Base-by-base conservation (phyloP, 2,888 invertebrate species). In the Sthenelais limicola region DNA sequence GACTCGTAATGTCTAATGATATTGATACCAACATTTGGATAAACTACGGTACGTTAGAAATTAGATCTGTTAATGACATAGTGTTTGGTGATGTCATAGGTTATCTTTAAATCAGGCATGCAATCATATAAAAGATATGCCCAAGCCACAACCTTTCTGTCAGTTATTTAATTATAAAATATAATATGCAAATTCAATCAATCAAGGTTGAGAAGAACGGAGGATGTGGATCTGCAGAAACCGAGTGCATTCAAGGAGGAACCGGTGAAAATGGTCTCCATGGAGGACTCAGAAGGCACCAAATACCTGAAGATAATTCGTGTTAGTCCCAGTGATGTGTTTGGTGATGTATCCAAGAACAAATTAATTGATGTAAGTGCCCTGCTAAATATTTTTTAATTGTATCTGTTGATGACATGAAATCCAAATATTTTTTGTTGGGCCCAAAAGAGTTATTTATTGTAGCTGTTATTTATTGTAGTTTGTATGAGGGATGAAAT, bases 151-250 rank as follows among this genome's bases (percentile, higher is more conserved):
- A n/a, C n/a, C n/a, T n/a, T n/a, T 15, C 15, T 18, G 26, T 54
- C 21, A 54, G 26, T 12, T 15, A 24, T 15, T 15, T 18, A 54
- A 43, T 18, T 43, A 18, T 12, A 43, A 12, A 43, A 43, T 43
- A n/a, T n/a, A n/a, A n/a, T n/a, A n/a, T n/a, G n/a, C n/a, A n/a
- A n/a, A n/a, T n/a, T n/a, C n/a, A n/a, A n/a, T n/a, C n/a, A n/a
- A n/a, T n/a, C n/a, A n/a, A 26, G 69, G 12, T 51, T 69, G 35
- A 69, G 54, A 52, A 51, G 69, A 12, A 54, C 51, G 7, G 69
- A 69, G 18, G 69, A 69, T n/a, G 18, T 69, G n/a, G 30, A 51
- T 18, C 24, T 24, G 35, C 21, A 26, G 32, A 51, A 69, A 33
- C 69, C 54, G 3, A 21, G 35, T 24, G 38, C 38, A 2, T 15